A percentile compares a stretch with the other conserved stretches of the same genome.
phyloP scores from a whole-genome alignment of 2,888 invertebrate species.

The Limnephilus auricula region DNA sequence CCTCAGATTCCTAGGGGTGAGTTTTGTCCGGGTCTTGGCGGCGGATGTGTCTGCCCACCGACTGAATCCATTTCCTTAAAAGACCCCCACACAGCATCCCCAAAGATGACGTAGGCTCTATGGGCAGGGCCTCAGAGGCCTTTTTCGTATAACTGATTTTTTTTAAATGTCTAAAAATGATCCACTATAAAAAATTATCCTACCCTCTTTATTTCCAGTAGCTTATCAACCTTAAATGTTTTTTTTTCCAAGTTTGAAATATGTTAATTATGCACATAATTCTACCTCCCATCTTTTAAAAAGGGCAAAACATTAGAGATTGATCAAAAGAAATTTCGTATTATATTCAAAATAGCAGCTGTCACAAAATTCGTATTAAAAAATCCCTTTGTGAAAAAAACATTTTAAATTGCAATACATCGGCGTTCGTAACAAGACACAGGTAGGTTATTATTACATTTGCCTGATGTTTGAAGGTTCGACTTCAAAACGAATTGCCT shows the following conservation, averaged over 20 bases:
- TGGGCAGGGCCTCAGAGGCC: too few species aligned
- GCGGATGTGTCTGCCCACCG: too few species aligned
- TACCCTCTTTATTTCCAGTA: too few species aligned
- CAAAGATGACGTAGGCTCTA: too few species aligned
- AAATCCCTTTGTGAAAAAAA: background rate
- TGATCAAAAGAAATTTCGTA: background rate
- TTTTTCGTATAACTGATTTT: too few species aligned
- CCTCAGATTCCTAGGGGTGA: too few species aligned
- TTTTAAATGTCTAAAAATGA: too few species aligned
- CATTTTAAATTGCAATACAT: background rate
- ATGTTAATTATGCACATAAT: background rate
- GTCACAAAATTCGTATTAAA: background rate
- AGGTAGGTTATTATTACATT: background rate
- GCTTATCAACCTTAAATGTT: background rate
- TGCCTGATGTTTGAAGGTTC: background rate
- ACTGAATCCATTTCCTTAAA: too few species aligned
- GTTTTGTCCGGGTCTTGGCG: too few species aligned
- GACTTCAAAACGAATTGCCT: constrained; percentile 20
- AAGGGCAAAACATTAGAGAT: background rate
- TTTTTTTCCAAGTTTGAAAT: background rate
- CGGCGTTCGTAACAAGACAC: background rate
- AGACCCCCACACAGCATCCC: too few species aligned
- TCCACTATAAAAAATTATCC: too few species aligned
- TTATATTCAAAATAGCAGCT: background rate
- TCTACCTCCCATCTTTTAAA: background rate